Conservation (phyloP, 2,797 vertebrate genomes). For the Sparidentex hasta region DNA sequence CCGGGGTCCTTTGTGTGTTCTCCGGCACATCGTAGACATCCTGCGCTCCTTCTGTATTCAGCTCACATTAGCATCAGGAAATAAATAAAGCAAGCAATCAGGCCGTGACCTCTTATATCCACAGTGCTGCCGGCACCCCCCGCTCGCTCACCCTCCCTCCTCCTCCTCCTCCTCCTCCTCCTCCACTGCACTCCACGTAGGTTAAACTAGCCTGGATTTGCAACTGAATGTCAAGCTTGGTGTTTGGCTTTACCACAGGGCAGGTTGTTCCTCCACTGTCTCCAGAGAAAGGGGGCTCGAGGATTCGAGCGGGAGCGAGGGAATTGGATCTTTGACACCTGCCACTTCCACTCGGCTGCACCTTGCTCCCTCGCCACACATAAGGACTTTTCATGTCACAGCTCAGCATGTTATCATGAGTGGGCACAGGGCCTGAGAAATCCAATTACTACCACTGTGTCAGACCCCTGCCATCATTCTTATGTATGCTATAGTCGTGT, state of each 20-base stretch:
- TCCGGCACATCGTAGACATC: conserved; percentile 46
- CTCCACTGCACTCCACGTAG: conserved; percentile 47
- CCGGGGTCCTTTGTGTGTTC: conserved; percentile 59
- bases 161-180: conserved; percentile 6
- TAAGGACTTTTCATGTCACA: conserved; percentile 86
- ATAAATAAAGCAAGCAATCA: conserved; percentile 77
- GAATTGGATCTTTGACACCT: conserved; percentile 84
- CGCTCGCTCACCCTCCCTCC: background rate
- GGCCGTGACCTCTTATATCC: conserved; percentile 67
- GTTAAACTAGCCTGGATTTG: conserved; percentile 67
- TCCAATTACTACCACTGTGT: conserved; percentile 83
- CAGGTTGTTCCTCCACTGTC: conserved; percentile 63
- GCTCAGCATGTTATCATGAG: conserved; percentile 82
- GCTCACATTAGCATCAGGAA: conserved; percentile 77
- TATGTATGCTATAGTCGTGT: conserved; percentile 75
- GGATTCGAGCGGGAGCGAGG: conserved; percentile 61
- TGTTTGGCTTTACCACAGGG: conserved; percentile 67
- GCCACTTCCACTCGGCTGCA: conserved; percentile 82
- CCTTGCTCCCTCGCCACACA: conserved; percentile 80
- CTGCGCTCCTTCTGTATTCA: conserved; percentile 61
- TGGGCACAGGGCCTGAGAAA: conserved; percentile 79
- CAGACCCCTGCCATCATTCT: conserved; percentile 76
- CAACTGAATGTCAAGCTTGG: conserved; percentile 63
- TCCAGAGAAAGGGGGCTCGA: conserved; percentile 62
- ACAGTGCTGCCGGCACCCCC: conserved; percentile 27